A percentile compares a stretch with the other conserved stretches of the same genome.
Evolutionary conservation across 2,797 vertebrate species (phyloP).

Genomic region (Bovichtus diacanthus): DNA sequence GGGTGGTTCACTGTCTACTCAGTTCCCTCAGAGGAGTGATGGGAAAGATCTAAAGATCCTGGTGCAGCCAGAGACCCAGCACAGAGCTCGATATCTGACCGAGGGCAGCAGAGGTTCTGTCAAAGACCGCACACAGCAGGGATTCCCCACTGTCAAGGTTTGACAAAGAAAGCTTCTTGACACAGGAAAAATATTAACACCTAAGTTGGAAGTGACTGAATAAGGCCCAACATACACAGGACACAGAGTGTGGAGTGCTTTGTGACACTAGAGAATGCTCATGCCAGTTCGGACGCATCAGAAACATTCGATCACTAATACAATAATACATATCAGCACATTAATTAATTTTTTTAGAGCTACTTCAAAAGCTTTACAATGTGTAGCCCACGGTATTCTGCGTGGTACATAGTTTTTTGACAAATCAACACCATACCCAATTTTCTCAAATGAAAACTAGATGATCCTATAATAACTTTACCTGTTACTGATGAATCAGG

Average conservation of each 20-base stretch:
- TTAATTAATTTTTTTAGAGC: background rate
- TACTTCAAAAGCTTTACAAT: background rate
- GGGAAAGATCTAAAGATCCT: conserved; percentile 98
- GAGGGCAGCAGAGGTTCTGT: conserved; percentile 98
- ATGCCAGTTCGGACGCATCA: background rate
- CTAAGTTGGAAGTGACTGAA: conserved; percentile 5
- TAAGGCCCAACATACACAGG: conserved; percentile 11
- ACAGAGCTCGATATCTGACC: conserved; percentile 97
- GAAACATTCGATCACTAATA: conserved; percentile 5
- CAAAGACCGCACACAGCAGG: conserved; percentile 98
- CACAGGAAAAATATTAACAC: conserved; percentile 8
- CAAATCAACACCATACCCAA: background rate
- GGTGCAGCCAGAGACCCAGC: conserved; percentile 97
- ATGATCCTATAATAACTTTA: background rate
- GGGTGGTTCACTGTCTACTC: conserved; percentile 91
- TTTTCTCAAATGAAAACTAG: background rate
- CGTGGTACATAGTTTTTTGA: background rate
- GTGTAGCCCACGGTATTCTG: background rate
- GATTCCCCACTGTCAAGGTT: conserved; percentile 98
- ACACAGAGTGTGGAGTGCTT: background rate
- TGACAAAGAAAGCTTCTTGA: conserved; percentile 47
- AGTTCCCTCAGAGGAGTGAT: conserved; percentile 94
- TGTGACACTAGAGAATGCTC: background rate
- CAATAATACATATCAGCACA: background rate
- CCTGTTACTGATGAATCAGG: background rate